Base-by-base conservation (phyloP, 1,140 invertebrate species). In the Heliconius himera region DNA sequence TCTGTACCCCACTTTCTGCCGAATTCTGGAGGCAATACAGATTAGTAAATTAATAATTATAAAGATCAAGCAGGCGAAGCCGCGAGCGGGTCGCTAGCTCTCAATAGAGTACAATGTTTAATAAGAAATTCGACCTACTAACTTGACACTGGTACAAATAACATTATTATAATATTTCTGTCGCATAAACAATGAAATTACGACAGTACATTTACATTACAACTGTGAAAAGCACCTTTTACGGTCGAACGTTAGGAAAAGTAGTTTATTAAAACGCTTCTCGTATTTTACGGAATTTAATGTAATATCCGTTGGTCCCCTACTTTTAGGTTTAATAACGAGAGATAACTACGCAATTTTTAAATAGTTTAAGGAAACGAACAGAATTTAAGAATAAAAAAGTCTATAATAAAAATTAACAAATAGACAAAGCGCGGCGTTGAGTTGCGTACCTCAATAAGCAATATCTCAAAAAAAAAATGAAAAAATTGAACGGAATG, bases 121-220 rank as follows among this genome's bases (percentile, higher is more conserved):
- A 46, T 46, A 46, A 46, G 41, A 46, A 46, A 46, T 46, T 66
- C 60, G 60, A 66, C 60, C 60, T 29, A 66, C 60, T 66, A 66
- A 66, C 60, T 66, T 66, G 60, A 66, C 60, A 66, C 60, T 66
- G 60, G 60, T 66, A n/a, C 56, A 60, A 66, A 66, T 66, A 66
- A 29, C 22, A 66, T 66, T 66, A 66, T 22, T 26, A 66, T 26
- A 66, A 66, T 66, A 66, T 66, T 26, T 29, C 22, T 66, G 56
- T 66, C 22, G 56, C 56, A 66, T 66, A 66, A 66, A 66, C 60
- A 66, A 66, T 66, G 60, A 29, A 66, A 29, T 66, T 66, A 66
- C 60, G 60, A 66, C 60, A n/a, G n/a, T 66, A 22, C 60, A 66
- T 66, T 66, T 66, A 29, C 60, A 66, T 29, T 66, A 29, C 26